Percentiles rank a stretch among this genome's conserved stretches.
Evolutionary conservation across 1,140 invertebrate genomes (phyloP).

Genomic region (Brevipalpus yothersi): DNA sequence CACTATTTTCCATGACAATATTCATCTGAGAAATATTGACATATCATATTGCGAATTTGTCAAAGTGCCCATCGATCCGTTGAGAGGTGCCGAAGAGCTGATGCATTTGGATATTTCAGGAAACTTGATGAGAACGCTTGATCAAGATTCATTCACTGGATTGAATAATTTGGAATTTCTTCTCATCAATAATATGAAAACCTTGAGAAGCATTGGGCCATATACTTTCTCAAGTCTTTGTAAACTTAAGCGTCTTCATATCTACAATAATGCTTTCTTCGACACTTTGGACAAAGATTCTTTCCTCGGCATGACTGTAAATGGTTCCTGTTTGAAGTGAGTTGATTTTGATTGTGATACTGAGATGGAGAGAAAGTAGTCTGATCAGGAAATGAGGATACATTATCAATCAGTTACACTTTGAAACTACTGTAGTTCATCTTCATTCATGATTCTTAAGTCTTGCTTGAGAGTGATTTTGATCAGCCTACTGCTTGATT

Average conservation of each 20-base stretch:
- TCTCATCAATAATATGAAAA: constrained; percentile 7
- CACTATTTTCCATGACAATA: background rate
- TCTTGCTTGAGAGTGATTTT: too few species aligned
- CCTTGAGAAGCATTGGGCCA: background rate
- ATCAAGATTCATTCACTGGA: background rate
- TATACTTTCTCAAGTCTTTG: constrained; percentile 8
- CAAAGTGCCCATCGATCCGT: background rate
- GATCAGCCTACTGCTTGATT: too few species aligned
- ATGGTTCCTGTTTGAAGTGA: background rate
- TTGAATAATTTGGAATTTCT: constrained; percentile 7
- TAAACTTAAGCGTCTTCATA: constrained; percentile 1
- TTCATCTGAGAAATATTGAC: background rate
- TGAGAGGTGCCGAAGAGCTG: background rate
- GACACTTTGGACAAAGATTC: background rate
- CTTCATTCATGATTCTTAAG: too few species aligned
- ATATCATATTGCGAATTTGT: background rate
- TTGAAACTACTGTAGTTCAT: too few species aligned
- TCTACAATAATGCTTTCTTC: background rate
- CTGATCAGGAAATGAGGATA: too few species aligned
- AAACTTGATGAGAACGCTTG: background rate
- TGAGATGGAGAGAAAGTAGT: too few species aligned
- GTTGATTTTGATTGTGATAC: background rate
- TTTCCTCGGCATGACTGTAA: background rate
- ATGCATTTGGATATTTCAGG: background rate
- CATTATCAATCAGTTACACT: too few species aligned